Evolutionary conservation across 2,113 vertebrate species (phyloP).

Genomic region (Tupaia chinensis): DNA sequence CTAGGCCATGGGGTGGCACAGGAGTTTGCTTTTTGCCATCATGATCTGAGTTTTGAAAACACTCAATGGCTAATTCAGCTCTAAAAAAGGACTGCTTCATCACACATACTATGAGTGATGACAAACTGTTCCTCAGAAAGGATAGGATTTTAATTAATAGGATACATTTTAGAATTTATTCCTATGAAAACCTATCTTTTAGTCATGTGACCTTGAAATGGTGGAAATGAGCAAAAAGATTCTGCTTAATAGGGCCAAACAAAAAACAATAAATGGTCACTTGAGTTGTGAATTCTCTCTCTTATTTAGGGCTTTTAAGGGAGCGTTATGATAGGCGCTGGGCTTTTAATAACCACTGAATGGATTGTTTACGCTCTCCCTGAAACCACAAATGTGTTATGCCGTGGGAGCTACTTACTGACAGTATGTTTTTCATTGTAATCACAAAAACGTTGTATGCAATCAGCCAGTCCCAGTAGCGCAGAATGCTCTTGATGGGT

Average conservation of each 20-base stretch:
- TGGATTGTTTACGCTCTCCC: accelerated
- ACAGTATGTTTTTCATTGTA: slow-evolving; percentile 99
- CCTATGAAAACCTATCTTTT: background rate
- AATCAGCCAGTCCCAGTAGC: slow-evolving; percentile 99
- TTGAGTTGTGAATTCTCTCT: too few relatives aligned
- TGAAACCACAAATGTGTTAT: slow-evolving; percentile 11
- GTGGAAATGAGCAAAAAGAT: too few relatives aligned
- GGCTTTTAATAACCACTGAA: slow-evolving; percentile 63
- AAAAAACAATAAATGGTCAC: too few relatives aligned
- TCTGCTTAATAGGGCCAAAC: too few relatives aligned
- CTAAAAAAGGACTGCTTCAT: background rate
- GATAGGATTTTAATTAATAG: background rate
- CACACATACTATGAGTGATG: background rate
- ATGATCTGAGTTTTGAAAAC: background rate
- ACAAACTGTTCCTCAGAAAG: background rate
- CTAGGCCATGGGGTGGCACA: background rate
- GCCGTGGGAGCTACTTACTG: slow-evolving; percentile 86
- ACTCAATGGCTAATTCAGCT: background rate
- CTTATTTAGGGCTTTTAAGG: slow-evolving; percentile 37
- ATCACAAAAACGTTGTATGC: slow-evolving; percentile 99
- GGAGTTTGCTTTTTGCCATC: background rate
- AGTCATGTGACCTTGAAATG: too few relatives aligned
- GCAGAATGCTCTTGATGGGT: slow-evolving; percentile 97
- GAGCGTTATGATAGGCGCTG: background rate
- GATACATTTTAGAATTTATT: slow-evolving; percentile 52